Evolutionary conservation across 2,888 invertebrate species (phyloP).

Genomic region (Cheilosia scutellata): DNA sequence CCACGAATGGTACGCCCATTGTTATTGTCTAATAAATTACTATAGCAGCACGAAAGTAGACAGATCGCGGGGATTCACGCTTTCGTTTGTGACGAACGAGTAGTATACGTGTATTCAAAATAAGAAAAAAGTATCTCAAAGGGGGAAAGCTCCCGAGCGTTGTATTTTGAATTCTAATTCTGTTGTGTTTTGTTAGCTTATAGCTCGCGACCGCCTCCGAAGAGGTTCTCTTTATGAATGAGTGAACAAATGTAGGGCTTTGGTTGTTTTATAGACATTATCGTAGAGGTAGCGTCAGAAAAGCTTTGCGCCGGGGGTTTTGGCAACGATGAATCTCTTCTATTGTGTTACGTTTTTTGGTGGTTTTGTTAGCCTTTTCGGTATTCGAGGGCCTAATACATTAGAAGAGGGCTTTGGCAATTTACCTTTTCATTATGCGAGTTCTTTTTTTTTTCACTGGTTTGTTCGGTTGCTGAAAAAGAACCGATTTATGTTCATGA

Average conservation of each 20-base stretch:
- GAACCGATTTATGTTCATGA: slow-evolving; percentile 8
- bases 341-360: slow-evolving; percentile 54
- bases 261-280: slow-evolving; percentile 65
- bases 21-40: not conserved
- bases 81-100: slow-evolving; percentile 38
- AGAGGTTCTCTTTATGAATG: slow-evolving; percentile 67
- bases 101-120: not conserved
- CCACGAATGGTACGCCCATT: slow-evolving; percentile 66
- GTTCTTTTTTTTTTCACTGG: not conserved
- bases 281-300: slow-evolving; percentile 21
- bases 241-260: slow-evolving; percentile 29
- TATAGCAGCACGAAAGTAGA: slow-evolving; percentile 9
- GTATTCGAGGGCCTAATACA: slow-evolving; percentile 16
- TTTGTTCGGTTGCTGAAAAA: slow-evolving; percentile 14
- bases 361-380: slow-evolving; percentile 53
- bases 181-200: slow-evolving; percentile 28
- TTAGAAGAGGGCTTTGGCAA: slow-evolving; percentile 13
- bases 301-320: slow-evolving; percentile 70
- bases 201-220: slow-evolving; percentile 34
- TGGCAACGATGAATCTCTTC: slow-evolving; percentile 37
- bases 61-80: slow-evolving; percentile 58
- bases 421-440: slow-evolving; percentile 6
- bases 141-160: slow-evolving; percentile 49
- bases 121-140: not conserved
- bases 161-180: slow-evolving; percentile 28